These are phyloP conservation scores for Melanaphis sacchari DNA, from an alignment of 1,140 invertebrate species.

Conservation along the genomic window DNA sequence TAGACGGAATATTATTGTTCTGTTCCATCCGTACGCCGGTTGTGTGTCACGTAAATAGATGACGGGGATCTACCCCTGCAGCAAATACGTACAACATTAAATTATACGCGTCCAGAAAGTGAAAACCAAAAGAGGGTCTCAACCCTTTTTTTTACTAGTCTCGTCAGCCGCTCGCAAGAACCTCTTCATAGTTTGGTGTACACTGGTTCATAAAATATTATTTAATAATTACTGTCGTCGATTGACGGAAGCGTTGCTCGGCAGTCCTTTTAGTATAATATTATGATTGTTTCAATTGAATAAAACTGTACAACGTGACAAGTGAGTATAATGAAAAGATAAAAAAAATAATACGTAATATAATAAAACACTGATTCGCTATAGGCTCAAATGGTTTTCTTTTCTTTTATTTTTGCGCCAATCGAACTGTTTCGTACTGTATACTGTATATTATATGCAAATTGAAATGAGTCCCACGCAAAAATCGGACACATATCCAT, in stretches of 20 bases:
- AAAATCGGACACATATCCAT: neutral
- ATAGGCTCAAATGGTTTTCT: too few relatives aligned
- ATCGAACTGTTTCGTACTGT: neutral
- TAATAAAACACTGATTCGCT: too few relatives aligned
- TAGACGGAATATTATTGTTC: conserved; percentile 30
- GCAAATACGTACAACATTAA: neutral
- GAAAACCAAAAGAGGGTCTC: conserved; percentile 41
- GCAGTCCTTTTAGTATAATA: too few relatives aligned
- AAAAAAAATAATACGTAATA: neutral
- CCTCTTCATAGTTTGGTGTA: neutral
- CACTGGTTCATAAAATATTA: neutral
- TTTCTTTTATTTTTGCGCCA: too few relatives aligned
- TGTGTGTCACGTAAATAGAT: conserved; percentile 29
- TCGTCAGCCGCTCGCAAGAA: neutral
- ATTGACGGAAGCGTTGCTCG: too few relatives aligned
- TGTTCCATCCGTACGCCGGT: neutral
- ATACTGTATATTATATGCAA: neutral
- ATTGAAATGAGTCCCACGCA: neutral
- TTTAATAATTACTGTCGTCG: neutral
- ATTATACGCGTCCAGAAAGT: neutral
- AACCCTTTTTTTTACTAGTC: conserved; percentile 37
- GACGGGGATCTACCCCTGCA: neutral
- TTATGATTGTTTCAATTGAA: too few relatives aligned
- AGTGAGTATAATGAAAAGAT: neutral
- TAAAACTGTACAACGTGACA: neutral